Conservation (phyloP, 2,113 vertebrate genomes). For the Scomber japonicus region DNA sequence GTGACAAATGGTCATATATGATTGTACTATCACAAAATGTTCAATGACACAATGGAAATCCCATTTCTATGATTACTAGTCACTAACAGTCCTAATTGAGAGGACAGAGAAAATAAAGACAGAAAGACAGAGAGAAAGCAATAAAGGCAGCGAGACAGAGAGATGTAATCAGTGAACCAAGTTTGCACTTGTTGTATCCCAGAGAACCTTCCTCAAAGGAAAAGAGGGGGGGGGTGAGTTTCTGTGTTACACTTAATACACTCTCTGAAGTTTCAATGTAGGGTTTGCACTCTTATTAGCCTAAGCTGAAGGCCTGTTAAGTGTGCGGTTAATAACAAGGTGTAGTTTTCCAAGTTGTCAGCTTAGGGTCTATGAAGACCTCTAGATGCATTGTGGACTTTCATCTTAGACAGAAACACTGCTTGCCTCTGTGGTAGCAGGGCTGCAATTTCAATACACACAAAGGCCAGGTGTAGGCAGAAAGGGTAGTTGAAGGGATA, state of each 20-base stretch:
- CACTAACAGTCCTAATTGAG: slow-evolving; percentile 65
- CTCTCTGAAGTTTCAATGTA: slow-evolving; percentile 81
- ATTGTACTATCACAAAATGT: not conserved
- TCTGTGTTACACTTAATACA: slow-evolving; percentile 75
- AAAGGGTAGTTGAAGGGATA: slow-evolving; percentile 77
- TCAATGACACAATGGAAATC: slow-evolving; percentile 35
- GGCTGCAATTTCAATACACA: slow-evolving; percentile 77
- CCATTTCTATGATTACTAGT: slow-evolving; percentile 45
- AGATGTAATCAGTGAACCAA: slow-evolving; percentile 80
- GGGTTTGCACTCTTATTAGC: slow-evolving; percentile 83
- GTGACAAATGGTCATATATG: slow-evolving; percentile 3
- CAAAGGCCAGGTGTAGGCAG: slow-evolving; percentile 82
- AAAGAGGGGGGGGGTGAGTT: slow-evolving; percentile 48
- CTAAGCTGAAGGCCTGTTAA: slow-evolving; percentile 82
- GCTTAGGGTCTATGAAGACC: slow-evolving; percentile 82
- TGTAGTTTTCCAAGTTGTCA: slow-evolving; percentile 79
- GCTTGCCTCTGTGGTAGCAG: slow-evolving; percentile 61
- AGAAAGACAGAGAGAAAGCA: slow-evolving; percentile 62
- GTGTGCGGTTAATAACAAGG: slow-evolving; percentile 84
- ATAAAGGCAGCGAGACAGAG: slow-evolving; percentile 63
- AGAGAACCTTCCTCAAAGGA: slow-evolving; percentile 79
- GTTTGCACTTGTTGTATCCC: slow-evolving; percentile 82
- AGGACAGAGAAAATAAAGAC: slow-evolving; percentile 55
- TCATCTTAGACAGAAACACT: slow-evolving; percentile 77
- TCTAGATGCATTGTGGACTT: slow-evolving; percentile 78